Evolutionary conservation across 2,888 invertebrate species (phyloP), one percentile per base, ranked within the genome.

Genomic region (Myathropa florea): DNA sequence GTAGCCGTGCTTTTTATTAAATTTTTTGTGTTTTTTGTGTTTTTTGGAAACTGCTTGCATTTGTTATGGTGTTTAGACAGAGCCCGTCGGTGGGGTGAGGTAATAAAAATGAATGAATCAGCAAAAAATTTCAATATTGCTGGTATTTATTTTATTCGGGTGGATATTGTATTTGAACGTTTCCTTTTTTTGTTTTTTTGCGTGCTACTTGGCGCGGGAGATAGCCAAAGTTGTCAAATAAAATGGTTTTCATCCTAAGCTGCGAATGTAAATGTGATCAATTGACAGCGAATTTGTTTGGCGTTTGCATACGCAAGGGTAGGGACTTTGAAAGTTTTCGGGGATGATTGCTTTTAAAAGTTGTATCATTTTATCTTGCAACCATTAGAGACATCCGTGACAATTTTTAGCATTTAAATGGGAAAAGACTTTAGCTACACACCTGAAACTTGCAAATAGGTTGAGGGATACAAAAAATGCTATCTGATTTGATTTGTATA

Each of bases 161-260:
- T 67, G 71, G 75, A 71, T 83, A 55, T 36, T 75, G 75, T 67
- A 53, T 76, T 65, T 71, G 64, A 63, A 10, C 12, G 30, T 30
- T 33, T 10, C 12, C 0, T 33, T 10, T 12, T 33, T n/a, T n/a
- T n/a, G n/a, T n/a, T n/a, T 64, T 77, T 85, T 85, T 81, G 65
- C 68, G 68, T 72, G 64, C 53, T 70, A 60, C 61, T 73, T 83
- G 83, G 88, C 73, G 72, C 82, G 7, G 46, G 46, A 88, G 84
- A 89, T 88, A 89, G 68, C 73, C 80, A 81, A 89, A 86, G 77
- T 83, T 84, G 86, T 87, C 88, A 88, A 88, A 88, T 88, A 88
- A 83, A 88, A 88, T 88, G 73, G 86, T 84, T 89, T 88, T 76
- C 81, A 53, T 84, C 57, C 77, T 83, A 83, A 85, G 85, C 80